A percentile compares a stretch with the other conserved stretches of the same genome.
Evolutionary conservation across 2,888 invertebrate species (phyloP).

Genomic region (Cyrtodaria siliqua): DNA sequence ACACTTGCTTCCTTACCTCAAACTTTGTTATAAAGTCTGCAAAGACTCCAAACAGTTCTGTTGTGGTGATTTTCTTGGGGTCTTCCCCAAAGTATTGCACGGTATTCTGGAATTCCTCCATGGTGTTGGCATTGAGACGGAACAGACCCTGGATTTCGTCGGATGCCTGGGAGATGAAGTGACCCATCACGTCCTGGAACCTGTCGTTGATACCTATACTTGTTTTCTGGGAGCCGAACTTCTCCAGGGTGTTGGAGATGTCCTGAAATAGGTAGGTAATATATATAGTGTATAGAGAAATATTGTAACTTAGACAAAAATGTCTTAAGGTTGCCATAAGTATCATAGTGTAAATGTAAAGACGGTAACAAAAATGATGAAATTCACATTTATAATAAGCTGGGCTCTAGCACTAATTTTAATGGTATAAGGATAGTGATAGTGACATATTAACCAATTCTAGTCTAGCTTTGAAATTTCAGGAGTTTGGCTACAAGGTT

Average conservation of each 20-base stretch:
- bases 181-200: slow-evolving; percentile 83
- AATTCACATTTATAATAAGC: no score
- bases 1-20: slow-evolving; percentile 82
- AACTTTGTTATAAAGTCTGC: slow-evolving; percentile 83
- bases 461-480: no score
- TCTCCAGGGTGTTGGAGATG: slow-evolving; percentile 75
- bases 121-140: slow-evolving; percentile 75
- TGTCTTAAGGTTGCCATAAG: no score
- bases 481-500: no score
- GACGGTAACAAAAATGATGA: no score
- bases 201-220: slow-evolving; percentile 74
- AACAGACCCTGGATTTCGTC: slow-evolving; percentile 80
- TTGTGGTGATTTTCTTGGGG: slow-evolving; percentile 75
- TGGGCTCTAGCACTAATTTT: no score
- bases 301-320: no score
- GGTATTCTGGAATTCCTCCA: slow-evolving; percentile 78
- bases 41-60: slow-evolving; percentile 83
- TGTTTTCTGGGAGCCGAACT: slow-evolving; percentile 73
- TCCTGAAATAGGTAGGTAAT: slow-evolving; percentile 74
- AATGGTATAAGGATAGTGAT: no score
- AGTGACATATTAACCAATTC: no score
- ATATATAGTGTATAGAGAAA: no score
- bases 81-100: slow-evolving; percentile 84
- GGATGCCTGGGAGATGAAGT: slow-evolving; percentile 77
- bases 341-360: no score